Evolutionary conservation across 2,113 vertebrate genomes (phyloP).

Genomic region (Micromys minutus): DNA sequence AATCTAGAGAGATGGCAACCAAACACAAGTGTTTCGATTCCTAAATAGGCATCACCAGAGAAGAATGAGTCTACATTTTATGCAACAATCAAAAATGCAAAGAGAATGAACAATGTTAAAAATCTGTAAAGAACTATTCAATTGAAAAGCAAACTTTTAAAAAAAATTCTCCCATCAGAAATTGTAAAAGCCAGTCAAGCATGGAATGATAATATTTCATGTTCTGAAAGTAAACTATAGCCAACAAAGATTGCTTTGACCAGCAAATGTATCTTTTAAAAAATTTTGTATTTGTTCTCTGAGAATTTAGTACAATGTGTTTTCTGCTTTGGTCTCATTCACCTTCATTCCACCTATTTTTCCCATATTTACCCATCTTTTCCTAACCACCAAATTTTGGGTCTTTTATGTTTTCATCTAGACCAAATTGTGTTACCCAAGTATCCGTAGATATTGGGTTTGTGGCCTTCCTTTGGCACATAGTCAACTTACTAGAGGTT

Average conservation of each 20-base stretch:
- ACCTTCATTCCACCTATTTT: not conserved
- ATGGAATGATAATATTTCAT: not conserved
- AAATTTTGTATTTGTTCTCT: not conserved
- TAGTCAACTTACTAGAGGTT: not conserved
- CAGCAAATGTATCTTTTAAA: not conserved
- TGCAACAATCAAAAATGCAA: not conserved
- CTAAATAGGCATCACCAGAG: not conserved
- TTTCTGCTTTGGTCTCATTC: not conserved
- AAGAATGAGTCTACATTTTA: not conserved
- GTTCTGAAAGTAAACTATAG: not conserved
- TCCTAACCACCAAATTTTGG: not conserved
- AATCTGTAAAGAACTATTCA: not conserved
- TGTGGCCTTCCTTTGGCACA: not conserved
- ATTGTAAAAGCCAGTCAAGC: not conserved
- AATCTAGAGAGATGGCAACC: not conserved
- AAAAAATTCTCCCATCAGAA: not conserved
- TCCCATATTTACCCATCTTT: not conserved
- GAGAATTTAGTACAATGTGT: not conserved
- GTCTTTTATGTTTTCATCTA: not conserved
- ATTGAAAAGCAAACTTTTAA: not conserved
- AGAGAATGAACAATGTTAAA: not conserved
- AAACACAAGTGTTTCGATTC: not conserved
- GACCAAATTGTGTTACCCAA: not conserved
- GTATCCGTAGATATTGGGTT: not conserved
- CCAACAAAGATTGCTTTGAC: not conserved